phyloP scores from a whole-genome alignment of 2,113 vertebrate species.

The Myrmecobius fasciatus region DNA sequence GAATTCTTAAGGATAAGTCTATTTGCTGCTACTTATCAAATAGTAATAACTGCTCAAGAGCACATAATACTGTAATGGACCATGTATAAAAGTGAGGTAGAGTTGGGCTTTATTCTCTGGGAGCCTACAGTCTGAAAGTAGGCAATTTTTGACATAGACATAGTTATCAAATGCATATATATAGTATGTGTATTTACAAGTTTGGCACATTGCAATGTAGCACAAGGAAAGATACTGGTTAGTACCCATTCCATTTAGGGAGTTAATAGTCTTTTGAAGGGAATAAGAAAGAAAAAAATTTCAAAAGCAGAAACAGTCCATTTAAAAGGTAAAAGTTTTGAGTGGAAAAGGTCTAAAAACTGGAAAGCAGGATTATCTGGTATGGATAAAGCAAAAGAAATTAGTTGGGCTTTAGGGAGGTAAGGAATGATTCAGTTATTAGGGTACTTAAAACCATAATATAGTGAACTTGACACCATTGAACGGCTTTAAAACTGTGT shows the following conservation, averaged over 20 bases:
- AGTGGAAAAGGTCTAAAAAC: conserved; percentile 24
- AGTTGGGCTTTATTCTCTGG: conserved; percentile 18
- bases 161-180: neutral
- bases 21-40: conserved; percentile 44
- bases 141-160: conserved; percentile 33
- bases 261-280: conserved; percentile 48
- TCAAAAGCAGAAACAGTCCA: neutral
- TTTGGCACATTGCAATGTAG: conserved; percentile 23
- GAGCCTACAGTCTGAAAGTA: conserved; percentile 15
- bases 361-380: neutral
- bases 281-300: conserved; percentile 24
- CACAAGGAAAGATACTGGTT: conserved; percentile 31
- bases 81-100: conserved; percentile 39
- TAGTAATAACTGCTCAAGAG: conserved; percentile 27
- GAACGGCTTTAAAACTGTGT: neutral
- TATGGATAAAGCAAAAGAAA: conserved; percentile 8
- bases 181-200: conserved; percentile 12
- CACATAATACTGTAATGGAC: conserved; percentile 32
- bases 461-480: neutral
- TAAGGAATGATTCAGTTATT: neutral
- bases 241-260: conserved; percentile 44
- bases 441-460: neutral
- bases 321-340: conserved; percentile 17
- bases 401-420: neutral
- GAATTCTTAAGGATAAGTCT: conserved; percentile 41